A percentile compares a stretch with the other conserved stretches of the same genome.
Conservation (phyloP, 2,113 vertebrate species). For the Anolis carolinensis region DNA sequence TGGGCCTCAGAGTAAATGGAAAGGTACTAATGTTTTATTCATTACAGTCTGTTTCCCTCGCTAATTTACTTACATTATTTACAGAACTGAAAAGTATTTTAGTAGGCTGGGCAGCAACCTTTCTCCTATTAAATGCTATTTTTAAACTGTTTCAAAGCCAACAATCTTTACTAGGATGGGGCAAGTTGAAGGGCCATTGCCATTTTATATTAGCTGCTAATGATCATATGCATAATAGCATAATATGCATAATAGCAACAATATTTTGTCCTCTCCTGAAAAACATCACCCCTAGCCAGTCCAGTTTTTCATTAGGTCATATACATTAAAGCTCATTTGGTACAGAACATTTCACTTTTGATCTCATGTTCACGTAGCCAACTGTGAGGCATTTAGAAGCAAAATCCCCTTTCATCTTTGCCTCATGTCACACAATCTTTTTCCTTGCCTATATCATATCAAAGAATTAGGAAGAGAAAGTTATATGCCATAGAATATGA, state of each 20-base stretch:
- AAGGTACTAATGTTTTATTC: constrained; percentile 72
- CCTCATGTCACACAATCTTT: constrained; percentile 20
- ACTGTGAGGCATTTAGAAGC: constrained; percentile 42
- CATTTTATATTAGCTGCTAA: constrained; percentile 67
- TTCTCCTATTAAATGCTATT: constrained; percentile 68
- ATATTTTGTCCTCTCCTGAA: constrained; percentile 33
- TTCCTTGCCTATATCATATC: constrained; percentile 7
- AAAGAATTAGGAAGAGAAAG: constrained; percentile 51
- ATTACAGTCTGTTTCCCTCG: constrained; percentile 62
- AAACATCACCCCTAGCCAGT: constrained; percentile 51
- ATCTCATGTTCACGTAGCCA: constrained; percentile 53
- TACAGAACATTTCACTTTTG: constrained; percentile 58
- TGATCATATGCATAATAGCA: constrained; percentile 63
- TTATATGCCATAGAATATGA: too few species aligned
- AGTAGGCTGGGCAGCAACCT: constrained; percentile 60
- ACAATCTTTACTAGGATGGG: constrained; percentile 62
- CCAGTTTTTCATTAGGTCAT: constrained; percentile 28
- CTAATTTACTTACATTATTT: constrained; percentile 77
- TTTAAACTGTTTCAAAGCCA: constrained; percentile 61
- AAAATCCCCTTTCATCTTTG: constrained; percentile 48
- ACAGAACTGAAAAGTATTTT: constrained; percentile 72
- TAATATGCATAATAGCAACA: constrained; percentile 64
- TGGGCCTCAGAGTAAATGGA: constrained; percentile 47
- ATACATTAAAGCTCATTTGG: constrained; percentile 50
- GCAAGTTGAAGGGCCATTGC: constrained; percentile 60